A percentile compares a stretch with the other conserved stretches of the same genome.
phyloP scores from a whole-genome alignment of 2,797 vertebrate species.

The Peromyscus eremicus region DNA sequence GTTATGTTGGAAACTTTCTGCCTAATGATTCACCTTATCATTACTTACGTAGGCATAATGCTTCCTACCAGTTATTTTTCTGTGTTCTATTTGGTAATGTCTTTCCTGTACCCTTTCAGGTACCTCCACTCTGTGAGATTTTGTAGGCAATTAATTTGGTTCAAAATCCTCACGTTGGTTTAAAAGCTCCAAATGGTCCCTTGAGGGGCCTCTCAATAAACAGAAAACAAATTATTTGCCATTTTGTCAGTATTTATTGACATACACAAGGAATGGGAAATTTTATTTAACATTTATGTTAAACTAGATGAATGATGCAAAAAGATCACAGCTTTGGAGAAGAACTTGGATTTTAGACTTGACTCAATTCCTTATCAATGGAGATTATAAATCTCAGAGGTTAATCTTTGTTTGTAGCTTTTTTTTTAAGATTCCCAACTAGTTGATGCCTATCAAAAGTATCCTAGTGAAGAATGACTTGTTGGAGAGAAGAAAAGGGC shows the following conservation, averaged over 20 bases:
- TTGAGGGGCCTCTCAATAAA: background rate
- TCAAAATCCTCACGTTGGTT: slow-evolving; percentile 23
- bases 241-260: slow-evolving; percentile 13
- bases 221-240: slow-evolving; percentile 6
- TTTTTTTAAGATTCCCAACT: slow-evolving; percentile 49
- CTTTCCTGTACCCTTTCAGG: background rate
- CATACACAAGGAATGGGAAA: slow-evolving; percentile 15
- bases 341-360: slow-evolving; percentile 50
- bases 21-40: background rate
- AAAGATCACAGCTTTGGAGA: background rate
- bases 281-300: slow-evolving; percentile 22
- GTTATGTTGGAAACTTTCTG: slow-evolving; percentile 44
- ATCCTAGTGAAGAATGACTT: background rate
- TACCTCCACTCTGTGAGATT: background rate
- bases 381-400: background rate
- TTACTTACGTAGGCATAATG: background rate
- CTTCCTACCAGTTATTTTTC: background rate
- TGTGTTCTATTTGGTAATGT: background rate
- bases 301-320: background rate
- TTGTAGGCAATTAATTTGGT: slow-evolving; percentile 28
- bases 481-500: background rate
- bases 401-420: background rate
- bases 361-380: slow-evolving; percentile 11
- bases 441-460: slow-evolving; percentile 18
- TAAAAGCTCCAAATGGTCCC: background rate